These are phyloP conservation scores for Sitodiplosis mosellana DNA, from an alignment of 1,140 invertebrate species.

Conservation along the genomic window DNA sequence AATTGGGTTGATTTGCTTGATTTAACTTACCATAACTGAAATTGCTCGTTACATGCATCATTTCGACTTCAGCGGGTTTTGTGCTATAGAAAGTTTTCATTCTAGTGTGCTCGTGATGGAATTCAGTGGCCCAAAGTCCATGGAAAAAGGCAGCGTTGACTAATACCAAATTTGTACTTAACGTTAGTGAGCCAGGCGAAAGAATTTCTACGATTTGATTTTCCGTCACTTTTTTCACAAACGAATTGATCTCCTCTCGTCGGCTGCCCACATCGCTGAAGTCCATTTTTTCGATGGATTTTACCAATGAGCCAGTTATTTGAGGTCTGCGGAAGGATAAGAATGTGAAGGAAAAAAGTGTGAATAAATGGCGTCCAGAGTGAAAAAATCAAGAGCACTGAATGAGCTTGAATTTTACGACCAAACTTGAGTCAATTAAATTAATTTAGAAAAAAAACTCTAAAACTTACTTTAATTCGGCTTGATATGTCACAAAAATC, in stretches of 20 bases:
- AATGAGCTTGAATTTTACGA: too few species aligned
- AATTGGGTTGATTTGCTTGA: neutral
- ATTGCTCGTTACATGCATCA: constrained; percentile 20
- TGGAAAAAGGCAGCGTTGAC: constrained; percentile 87
- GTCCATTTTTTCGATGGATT: too few species aligned
- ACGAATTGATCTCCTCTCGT: constrained; percentile 51
- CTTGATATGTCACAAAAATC: too few species aligned
- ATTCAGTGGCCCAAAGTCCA: constrained; percentile 62
- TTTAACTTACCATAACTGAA: constrained; percentile 45
- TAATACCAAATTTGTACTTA: constrained; percentile 49
- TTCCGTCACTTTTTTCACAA: constrained; percentile 59
- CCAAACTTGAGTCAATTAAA: too few species aligned
- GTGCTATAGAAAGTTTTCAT: constrained; percentile 55
- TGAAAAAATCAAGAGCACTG: too few species aligned
- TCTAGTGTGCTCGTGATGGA: constrained; percentile 49
- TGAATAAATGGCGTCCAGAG: too few species aligned
- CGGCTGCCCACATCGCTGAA: too few species aligned
- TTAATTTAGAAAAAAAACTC: too few species aligned
- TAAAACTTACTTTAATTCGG: too few species aligned
- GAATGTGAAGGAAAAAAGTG: too few species aligned
- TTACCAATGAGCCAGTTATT: too few species aligned
- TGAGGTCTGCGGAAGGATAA: too few species aligned
- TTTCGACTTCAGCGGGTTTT: constrained; percentile 32
- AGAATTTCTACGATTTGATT: constrained; percentile 63
- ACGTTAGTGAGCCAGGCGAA: constrained; percentile 34